A percentile compares a stretch with the other conserved stretches of the same genome.
phyloP scores from a whole-genome alignment of 2,888 invertebrate species.

The Deilephila porcellus region DNA sequence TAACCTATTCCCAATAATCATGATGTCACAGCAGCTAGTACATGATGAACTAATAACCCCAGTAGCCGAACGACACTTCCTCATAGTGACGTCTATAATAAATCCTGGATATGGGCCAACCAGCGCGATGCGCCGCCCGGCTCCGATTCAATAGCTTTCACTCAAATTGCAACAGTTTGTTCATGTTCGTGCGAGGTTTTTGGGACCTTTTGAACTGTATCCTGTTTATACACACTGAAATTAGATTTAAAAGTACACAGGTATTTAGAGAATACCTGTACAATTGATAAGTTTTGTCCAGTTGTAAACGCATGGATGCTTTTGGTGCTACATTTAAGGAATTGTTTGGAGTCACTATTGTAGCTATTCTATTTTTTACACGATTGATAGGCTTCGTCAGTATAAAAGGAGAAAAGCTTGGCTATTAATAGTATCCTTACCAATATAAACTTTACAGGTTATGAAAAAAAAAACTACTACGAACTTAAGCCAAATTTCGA shows the following conservation, averaged over 20 bases:
- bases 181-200: slow-evolving; percentile 3
- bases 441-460: no score
- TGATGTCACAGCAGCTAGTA: neutral
- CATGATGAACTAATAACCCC: neutral
- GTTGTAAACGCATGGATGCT: no score
- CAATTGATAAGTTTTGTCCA: no score
- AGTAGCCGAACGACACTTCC: slow-evolving; percentile 51
- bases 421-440: no score
- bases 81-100: slow-evolving; percentile 63
- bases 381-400: no score
- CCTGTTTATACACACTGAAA: neutral
- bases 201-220: neutral
- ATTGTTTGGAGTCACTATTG: no score
- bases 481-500: no score
- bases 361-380: no score
- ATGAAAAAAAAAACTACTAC: no score
- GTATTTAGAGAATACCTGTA: no score
- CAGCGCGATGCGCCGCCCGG: neutral
- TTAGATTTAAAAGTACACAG: neutral
- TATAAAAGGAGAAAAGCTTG: no score
- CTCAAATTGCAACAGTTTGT: slow-evolving; percentile 38
- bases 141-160: slow-evolving; percentile 35
- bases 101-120: slow-evolving; percentile 60
- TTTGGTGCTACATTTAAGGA: no score
- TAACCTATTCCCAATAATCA: neutral